Evolutionary conservation across 2,888 invertebrate genomes (phyloP).

Genomic region (Cabera pusaria): DNA sequence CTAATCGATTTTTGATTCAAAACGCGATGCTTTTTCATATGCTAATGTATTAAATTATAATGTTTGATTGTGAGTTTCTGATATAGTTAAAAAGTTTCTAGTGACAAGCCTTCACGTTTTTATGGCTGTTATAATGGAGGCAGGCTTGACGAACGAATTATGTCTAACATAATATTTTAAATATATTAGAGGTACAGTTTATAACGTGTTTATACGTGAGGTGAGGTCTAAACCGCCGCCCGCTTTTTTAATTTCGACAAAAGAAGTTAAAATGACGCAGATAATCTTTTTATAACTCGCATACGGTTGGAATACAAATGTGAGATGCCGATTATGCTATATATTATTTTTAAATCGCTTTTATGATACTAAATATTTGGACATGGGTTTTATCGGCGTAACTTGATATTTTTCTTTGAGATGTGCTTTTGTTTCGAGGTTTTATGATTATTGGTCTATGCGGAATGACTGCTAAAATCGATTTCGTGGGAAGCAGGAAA

Average conservation of each 20-base stretch:
- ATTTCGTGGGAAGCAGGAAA: conserved; percentile 37
- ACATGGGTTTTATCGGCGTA: conserved; percentile 75
- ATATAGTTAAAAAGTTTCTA: no score
- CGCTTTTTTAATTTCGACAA: conserved; percentile 72
- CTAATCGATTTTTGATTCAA: conserved; percentile 73
- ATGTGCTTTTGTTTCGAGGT: conserved; percentile 64
- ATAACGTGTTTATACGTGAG: conserved; percentile 75
- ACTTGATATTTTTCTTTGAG: conserved; percentile 74
- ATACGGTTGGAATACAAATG: conserved; percentile 74
- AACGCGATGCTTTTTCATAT: conserved; percentile 71
- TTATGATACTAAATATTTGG: conserved; percentile 81
- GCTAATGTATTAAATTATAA: conserved; percentile 65
- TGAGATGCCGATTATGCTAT: conserved; percentile 70
- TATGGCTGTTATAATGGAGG: conserved; percentile 35
- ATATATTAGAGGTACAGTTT: conserved; percentile 72
- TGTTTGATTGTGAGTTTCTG: conserved; percentile 40
- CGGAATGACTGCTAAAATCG: conserved; percentile 70
- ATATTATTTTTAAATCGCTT: conserved; percentile 77
- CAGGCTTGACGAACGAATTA: conserved; percentile 43
- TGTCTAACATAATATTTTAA: conserved; percentile 55
- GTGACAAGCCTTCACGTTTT: conserved; percentile 41
- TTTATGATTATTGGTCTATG: conserved; percentile 75
- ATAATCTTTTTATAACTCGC: conserved; percentile 72
- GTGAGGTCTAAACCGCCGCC: conserved; percentile 60
- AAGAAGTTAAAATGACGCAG: conserved; percentile 73